Base-by-base conservation (phyloP, 2,797 vertebrate genomes). In the Psittacula derbiana region DNA sequence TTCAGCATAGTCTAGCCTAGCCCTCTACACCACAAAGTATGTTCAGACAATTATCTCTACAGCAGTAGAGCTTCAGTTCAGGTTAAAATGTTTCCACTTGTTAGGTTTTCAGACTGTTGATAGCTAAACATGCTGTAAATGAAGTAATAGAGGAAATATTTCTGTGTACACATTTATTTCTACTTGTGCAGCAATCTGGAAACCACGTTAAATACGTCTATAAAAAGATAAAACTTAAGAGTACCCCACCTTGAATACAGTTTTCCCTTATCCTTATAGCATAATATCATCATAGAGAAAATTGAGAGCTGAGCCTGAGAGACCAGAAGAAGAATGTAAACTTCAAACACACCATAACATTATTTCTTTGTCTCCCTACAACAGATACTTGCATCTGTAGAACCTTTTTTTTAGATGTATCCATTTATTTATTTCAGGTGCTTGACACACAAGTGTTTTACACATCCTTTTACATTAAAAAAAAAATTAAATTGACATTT, bases 21-120 rank as follows among this genome's bases (percentile, higher is more conserved):
- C 52, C 18, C 10, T 82, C 25, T 55, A 7, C 1, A 3, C 3
- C 1, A 1, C 9, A 16, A n/a, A 16, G n/a, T 58, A 7, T n/a
- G 31, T 67, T 86, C 44, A 58, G 13, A 81, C 14, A 38, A 0
- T 19, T 19, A 27, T 15, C 11, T 47, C 24, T 78, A 21, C 20
- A 66, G 12, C 6, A 70, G 13, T 5, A 62, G 28, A 70, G 5
- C 46, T 89, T 91, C 5, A 43, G 18, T 62, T 80, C 33, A 49
- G 25, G 18, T 50, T 25, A 58, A 82, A 89, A 64, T 5, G 1
- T 49, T 72, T 76, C 27, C 16, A n/a, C 23, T 50, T 52, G 8
- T 43, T 80, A 57, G 9, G 28, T 90, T 89, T 55, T 60, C 33
- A 78, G 44, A 69, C 8, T 53, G 24, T 82, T 44, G 16, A 25